Evolutionary conservation across 2,113 vertebrate genomes (phyloP), one percentile per base, ranked within the genome.

Genomic region (Puma concolor): DNA sequence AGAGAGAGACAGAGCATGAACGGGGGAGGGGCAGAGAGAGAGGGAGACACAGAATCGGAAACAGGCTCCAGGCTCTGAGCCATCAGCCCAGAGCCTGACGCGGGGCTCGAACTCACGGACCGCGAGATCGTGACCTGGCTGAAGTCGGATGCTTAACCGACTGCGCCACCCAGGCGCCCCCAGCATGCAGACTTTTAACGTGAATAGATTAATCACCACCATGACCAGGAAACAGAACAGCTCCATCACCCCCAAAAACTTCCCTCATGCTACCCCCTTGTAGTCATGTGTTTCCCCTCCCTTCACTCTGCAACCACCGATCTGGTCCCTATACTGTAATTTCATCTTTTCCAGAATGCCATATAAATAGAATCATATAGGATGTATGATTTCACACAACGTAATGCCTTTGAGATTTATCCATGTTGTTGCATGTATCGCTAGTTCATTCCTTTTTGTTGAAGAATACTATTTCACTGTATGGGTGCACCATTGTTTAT

Each of bases 311-410:
- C 57, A 88, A 15, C 81, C 66, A 11, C 72, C 64, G 57, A 57
- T 80, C 38, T 76, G 16, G 85, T 82, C 57, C 69, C 84, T 85
- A 0, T 83, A 14, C 27, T 63, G 12, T 44, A 38, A 50, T 83
- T 77, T 57, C 33, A 5, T 76, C 91, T 92, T 95, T 64, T 82
- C 83, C 91, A 94, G 88, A 94, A 87, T 60, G 63, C 38, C 67
- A 5, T 76, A 9, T 83, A 79, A 91, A 52, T 86, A 50, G 13
- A 89, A 38, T 54, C 41, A 33, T 72, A 41, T 17, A 60, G 5
- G 69, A 36, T 60, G 1, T 91, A 72, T 72, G 63, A 89, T 84
- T 92, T 97, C 60, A 95, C 50, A 60, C 1, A 66, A 50, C 15
- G 48, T 63, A 48, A 66, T 80, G 52, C 77, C 38, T 96, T 91